Evolutionary conservation across 2,888 invertebrate genomes (phyloP).

Genomic region (Mimumesa dahlbomi): DNA sequence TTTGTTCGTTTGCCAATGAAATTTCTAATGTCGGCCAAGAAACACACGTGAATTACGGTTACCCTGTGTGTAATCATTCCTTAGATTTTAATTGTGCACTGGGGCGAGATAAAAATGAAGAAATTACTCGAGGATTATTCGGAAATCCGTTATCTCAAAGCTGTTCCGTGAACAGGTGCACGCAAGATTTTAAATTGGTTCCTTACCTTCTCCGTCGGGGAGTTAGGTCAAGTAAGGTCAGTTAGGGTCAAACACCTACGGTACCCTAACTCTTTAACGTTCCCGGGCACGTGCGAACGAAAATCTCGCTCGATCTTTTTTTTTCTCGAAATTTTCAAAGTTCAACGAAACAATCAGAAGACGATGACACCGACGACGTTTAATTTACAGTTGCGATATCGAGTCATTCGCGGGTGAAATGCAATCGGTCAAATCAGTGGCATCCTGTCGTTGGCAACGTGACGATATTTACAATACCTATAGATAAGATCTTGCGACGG

Average conservation of each 20-base stretch:
- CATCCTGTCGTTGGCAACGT: constrained; percentile 17
- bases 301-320: too few relatives aligned
- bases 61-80: too few relatives aligned
- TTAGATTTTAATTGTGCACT: too few relatives aligned
- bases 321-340: too few relatives aligned
- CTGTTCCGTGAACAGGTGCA: constrained; percentile 39
- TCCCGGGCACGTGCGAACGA: background rate
- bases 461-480: constrained; percentile 17
- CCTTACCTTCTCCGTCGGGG: constrained; percentile 20
- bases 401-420: constrained; percentile 5
- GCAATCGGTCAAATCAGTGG: constrained; percentile 10
- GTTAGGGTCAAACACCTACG: constrained; percentile 49
- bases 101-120: constrained; percentile 25
- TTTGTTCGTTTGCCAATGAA: too few relatives aligned
- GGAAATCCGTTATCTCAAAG: constrained; percentile 45
- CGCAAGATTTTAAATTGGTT: constrained; percentile 51
- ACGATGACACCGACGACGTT: too few relatives aligned
- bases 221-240: constrained; percentile 50
- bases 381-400: background rate
- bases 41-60: too few relatives aligned
- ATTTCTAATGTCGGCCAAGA: too few relatives aligned
- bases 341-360: too few relatives aligned
- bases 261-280: background rate
- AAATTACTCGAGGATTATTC: constrained; percentile 25
- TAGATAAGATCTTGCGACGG: constrained; percentile 17